Base-by-base conservation (phyloP, 2,888 invertebrate genomes). In the Caenorhabditis sulstoni region DNA sequence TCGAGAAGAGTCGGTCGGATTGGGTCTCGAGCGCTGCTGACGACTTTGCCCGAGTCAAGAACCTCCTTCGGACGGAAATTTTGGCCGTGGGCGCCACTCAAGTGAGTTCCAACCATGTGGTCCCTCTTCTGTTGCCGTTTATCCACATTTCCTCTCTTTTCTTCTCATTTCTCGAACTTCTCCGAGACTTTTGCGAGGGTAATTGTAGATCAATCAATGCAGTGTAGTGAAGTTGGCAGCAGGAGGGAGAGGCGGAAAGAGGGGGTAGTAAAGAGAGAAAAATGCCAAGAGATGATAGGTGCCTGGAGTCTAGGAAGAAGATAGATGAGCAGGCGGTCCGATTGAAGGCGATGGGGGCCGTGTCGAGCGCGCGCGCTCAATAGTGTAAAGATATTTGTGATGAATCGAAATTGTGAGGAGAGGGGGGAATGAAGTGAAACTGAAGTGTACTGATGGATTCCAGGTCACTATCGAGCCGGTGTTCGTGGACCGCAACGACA, bases 381-480 rank as follows among this genome's bases (percentile, higher is more conserved):
- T 7, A 29, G 59, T 71, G 61, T 71, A 62, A 71, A 55, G 16
- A 55, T 71, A 59, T 70, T 23, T 61, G 22, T 57, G 62, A 71
- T 62, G 62, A 57, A 62, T 71, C 41, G 53, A 52, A 47, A 58
- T 58, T 35, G 11, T 12, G 47, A 12, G 1, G 2, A 14, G 41
- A 16, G 39, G 3, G 23, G 29, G 23, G 9, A 49, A 44, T 50
- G 50, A 62, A 49, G 11, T 22, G 14, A 22, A 14, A 52, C 29
- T 29, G 12, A 7, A 47, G 8, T 18, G 18, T 16, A 47, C 20
- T 29, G 35, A n/a, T 7, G 14, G 16, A 29, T 61, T 79, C 29
- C 64, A 79, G 79, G 66, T 79, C 3, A 64, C 70, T 5, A 57
- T 79, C 18, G 74, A 79, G 44, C 79, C 79, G 0, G 64, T 70